Base-by-base conservation (phyloP, 1,140 invertebrate species). In the Lordiphosa stackelbergi region DNA sequence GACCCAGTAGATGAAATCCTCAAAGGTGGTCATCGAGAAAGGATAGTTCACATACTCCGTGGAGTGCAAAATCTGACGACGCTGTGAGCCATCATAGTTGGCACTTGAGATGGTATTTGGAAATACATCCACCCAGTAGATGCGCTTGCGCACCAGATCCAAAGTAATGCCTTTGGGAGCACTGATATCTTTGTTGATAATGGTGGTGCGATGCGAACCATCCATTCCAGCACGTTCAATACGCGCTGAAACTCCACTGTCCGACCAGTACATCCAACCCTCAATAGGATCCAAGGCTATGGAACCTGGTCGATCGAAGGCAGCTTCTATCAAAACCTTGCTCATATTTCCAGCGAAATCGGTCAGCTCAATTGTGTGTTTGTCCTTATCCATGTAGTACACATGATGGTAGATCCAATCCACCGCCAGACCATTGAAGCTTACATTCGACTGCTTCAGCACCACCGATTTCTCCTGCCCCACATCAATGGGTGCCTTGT, bases 391-490 rank as follows among this genome's bases (percentile, higher is more conserved):
- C 0, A 96, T 98, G 95, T 97, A 99, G 89, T 99, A 99, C 42
- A 99, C 91, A 69, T 98, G 95, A 87, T 95, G 94, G 88, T 98
- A 97, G 48, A 99, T 94, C 97, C 97, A 99, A 89, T 99, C 97
- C 35, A 98, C 94, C 2, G 97, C 96, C 42, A 99, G 88, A 11
- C 97, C 97, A 89, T 99, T 96, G 0, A 96, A 95, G 7, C 93
- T 96, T 6, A 94, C 95, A 16, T 96, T 89, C n/a, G n/a, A 93
- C 42, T 96, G 91, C 13, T 92, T 92, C 10, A 97, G 93, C 2
- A 97, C 94, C 4, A 95, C 92, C 0, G 91, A 92, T 61, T 94
- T 92, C 49, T 95, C 93, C 70, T 92, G 94, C 7, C 95, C 95
- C 89, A 96, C 95, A 73, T 97, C 95, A 52, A 97, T 96, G 6